Conservation (phyloP, 2,888 invertebrate species). For the Ferrisia virgata region DNA sequence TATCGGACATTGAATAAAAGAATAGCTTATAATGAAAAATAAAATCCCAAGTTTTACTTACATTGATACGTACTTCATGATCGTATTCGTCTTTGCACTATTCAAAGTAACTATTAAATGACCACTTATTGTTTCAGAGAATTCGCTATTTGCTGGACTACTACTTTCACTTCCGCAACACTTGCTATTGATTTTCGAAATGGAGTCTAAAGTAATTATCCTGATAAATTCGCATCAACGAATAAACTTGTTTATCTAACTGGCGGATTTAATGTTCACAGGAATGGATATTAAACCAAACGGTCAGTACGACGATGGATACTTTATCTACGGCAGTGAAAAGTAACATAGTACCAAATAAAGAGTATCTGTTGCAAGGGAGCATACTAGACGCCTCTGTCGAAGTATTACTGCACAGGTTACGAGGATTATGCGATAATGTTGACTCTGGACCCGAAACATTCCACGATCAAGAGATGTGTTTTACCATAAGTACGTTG, state of each 20-base stretch:
- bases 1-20: neutral
- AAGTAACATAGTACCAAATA: conserved; percentile 84
- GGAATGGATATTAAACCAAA: conserved; percentile 41
- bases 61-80: neutral
- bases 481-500: conserved; percentile 68
- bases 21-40: neutral
- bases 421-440: conserved; percentile 90
- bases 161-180: neutral
- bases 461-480: conserved; percentile 91
- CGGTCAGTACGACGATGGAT: conserved; percentile 59
- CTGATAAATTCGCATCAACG: neutral
- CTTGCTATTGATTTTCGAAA: neutral
- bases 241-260: neutral
- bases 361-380: conserved; percentile 90
- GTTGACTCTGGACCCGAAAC: conserved; percentile 86
- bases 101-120: neutral
- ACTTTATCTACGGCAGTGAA: conserved; percentile 74
- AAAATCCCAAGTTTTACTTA: neutral
- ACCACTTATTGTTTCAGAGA: neutral
- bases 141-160: neutral
- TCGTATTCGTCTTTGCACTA: neutral
- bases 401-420: conserved; percentile 81
- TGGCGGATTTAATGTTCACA: neutral
- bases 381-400: conserved; percentile 88
- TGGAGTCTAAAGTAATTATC: conserved; percentile 8